Percentiles rank a stretch among this genome's conserved stretches.
These are phyloP conservation scores for Onychorhynchus coronatus DNA, from an alignment of 2,113 vertebrate species.

Conservation along the genomic window DNA sequence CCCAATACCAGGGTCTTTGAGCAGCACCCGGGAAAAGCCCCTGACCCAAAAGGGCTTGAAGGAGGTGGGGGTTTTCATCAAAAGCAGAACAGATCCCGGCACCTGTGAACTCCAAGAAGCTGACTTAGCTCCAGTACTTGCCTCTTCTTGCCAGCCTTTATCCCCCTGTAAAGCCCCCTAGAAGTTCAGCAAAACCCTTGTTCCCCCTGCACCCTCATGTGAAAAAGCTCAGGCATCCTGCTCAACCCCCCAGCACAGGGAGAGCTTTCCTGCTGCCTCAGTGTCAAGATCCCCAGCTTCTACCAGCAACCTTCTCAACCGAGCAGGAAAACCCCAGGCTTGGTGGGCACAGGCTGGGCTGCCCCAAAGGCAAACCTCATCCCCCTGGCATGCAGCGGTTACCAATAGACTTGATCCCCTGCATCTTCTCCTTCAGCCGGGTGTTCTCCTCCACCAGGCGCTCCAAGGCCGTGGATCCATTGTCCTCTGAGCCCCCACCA, in stretches of 20 bases:
- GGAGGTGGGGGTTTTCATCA: neutral
- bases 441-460: slow-evolving; percentile 89
- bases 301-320: neutral
- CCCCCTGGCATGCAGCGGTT: neutral
- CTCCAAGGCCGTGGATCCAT: slow-evolving; percentile 81
- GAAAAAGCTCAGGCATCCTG: neutral
- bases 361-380: neutral
- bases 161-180: neutral
- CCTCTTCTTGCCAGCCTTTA: neutral
- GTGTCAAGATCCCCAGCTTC: neutral
- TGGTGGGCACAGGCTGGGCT: neutral
- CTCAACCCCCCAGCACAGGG: neutral
- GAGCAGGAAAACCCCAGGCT: neutral
- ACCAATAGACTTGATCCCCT: slow-evolving; percentile 94
- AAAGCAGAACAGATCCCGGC: neutral
- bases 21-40: neutral
- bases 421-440: slow-evolving; percentile 92
- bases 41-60: neutral
- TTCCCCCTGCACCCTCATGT: fast-evolving
- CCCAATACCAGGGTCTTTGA: neutral
- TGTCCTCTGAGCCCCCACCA: slow-evolving; percentile 79
- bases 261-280: neutral
- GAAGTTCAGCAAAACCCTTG: neutral
- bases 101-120: neutral
- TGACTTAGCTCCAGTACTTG: neutral